Base-by-base conservation (phyloP, 2,113 vertebrate genomes). In the Sceloporus tristichus region DNA sequence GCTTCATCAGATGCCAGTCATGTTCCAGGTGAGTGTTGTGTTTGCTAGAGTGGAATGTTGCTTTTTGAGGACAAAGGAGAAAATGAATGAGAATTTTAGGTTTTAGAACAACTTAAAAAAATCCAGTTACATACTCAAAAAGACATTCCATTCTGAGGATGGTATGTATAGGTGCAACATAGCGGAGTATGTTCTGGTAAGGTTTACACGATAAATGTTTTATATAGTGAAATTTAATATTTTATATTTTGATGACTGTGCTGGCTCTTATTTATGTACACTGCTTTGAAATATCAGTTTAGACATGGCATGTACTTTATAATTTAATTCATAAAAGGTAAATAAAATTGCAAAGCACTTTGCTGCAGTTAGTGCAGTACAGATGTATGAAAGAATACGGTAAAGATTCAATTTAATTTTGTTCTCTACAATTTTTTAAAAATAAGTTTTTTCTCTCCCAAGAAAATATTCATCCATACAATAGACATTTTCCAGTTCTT, bases 1-100 rank as follows among this genome's bases (percentile, higher is more conserved):
- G 96, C 97, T 94, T 96, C 95, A 34, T 91, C 97, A 99, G 99
- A 98, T 96, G 98, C 97, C 97, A 97, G 90, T 96, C 98, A 96
- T 96, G 97, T 97, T 97, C 98, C 98, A 98, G 98, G 98, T 99
- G 97, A 99, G 98, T 98, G 91, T 94, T 90, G 92, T 85, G 74
- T 94, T 91, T 94, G 87, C 76, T 82, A 82, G 93, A 73, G 77
- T 93, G 94, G 87, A 92, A 90, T 18, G 29, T 65, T 91, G n/a
- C 25, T 34, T 56, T 84, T 87, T 42, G 74, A 84, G 79, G 79
- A 74, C 87, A 53, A 76, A 40, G 27, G 71, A 73, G 83, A 75
- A 40, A n/a, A 62, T 66, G 14, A 56, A 56, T 78, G 87, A 71
- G 84, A 87, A 38, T 85, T 27, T 90, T 40, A 66, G 56, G 59